Base-by-base conservation (phyloP, 53 echinoderm and acorn worm species). In the Holothuria leucospilota region DNA sequence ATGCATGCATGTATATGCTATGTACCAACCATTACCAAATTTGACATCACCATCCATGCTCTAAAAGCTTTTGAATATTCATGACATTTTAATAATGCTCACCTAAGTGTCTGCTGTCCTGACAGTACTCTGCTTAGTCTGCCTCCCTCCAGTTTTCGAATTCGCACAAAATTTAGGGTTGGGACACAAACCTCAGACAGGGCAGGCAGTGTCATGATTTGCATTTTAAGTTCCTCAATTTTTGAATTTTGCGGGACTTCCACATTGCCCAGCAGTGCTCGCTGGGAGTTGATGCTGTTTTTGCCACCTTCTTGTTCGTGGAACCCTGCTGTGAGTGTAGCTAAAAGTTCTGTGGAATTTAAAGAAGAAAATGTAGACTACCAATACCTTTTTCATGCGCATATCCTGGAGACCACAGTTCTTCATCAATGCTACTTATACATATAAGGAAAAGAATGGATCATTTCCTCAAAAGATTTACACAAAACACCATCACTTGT, bases 221-320 rank as follows among this genome's bases (percentile, higher is more conserved):
- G 94, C 11, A 2, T 69, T 69, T 95, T 95, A 62, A 99, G 88
- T 66, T 93, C 92, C 13, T 79, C 85, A 49, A 99, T 42, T 39
- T 86, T 85, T n/a, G 94, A 87, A 89, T 99, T 94, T 26, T 94
- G 90, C 84, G 95, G 90, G 40, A 99, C 90, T 90, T 99, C 95
- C 29, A 99, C 86, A 64, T 90, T 66, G 2, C 95, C 95, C 21
- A 99, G 91, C 73, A 90, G 51, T 63, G 90, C 92, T 53, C 79
- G 82, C 65, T 84, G 92, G 41, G 92, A 51, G 30, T 18, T 56
- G 5, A 16, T 1, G 56, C 56, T 56, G 18, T 56, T 56, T 4
- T 56, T 56, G 15, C 56, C 15, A 56, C 56, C 18, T 18, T 56
- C 56, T 7, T 56, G 56, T 56, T 49, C 8, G 2, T 6, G 9